Conservation (phyloP, 2,113 vertebrate genomes). For the Illadopsis cleaveri region DNA sequence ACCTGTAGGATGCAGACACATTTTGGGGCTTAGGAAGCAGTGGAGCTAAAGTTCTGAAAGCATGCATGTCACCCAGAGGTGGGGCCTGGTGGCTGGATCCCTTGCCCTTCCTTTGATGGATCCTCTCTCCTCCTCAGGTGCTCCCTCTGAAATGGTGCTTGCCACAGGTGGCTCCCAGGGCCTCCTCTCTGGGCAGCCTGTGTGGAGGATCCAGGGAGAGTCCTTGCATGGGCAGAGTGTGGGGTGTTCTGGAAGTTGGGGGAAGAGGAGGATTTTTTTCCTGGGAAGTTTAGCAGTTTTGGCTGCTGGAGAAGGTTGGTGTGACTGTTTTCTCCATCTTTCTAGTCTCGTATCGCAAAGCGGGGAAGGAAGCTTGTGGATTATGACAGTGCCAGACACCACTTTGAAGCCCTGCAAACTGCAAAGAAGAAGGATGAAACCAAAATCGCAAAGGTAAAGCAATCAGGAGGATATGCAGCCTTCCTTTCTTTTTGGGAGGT, state of each 20-base stretch:
- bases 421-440: slow-evolving; percentile 95
- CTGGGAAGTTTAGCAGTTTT: not conserved
- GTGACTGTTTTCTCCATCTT: not conserved
- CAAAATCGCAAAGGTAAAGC: slow-evolving; percentile 93
- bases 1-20: not conserved
- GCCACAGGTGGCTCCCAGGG: not conserved
- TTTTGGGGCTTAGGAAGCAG: not conserved
- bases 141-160: not conserved
- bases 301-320: not conserved
- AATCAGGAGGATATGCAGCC: not conserved
- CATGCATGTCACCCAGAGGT: not conserved
- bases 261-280: not conserved
- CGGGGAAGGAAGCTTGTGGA: slow-evolving; percentile 96
- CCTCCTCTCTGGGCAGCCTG: not conserved
- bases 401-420: slow-evolving; percentile 90
- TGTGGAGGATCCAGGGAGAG: not conserved
- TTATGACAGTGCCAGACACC: slow-evolving; percentile 95
- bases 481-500: not conserved
- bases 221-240: not conserved
- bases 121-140: not conserved
- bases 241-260: not conserved
- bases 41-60: not conserved
- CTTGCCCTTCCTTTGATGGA: not conserved
- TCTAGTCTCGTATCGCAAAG: slow-evolving; percentile 92
- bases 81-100: not conserved